Base-by-base conservation (phyloP, 2,888 invertebrate genomes). In the Sepiola atlantica region DNA sequence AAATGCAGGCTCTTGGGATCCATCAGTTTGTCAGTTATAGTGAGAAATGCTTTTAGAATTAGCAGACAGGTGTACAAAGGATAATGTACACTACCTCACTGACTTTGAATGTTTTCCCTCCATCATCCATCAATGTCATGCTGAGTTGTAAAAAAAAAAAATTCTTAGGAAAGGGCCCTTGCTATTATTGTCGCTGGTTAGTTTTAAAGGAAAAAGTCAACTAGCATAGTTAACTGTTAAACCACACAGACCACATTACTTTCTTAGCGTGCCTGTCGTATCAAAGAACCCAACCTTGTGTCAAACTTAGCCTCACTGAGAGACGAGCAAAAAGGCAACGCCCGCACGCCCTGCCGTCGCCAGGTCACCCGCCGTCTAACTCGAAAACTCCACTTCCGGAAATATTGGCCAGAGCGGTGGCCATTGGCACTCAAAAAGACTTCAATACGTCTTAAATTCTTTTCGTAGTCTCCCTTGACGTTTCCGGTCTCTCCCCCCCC, bases 341-440 rank as follows among this genome's bases (percentile, higher is more conserved):
- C 45, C 2, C 45, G 24, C 21, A 24, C 61, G 10, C 18, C 6
- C 61, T n/a, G n/a, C 24, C 61, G 24, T 61, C 61, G 61, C 10
- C 61, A 61, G 8, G 28, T 28, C 61, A 12, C 24, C 32, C n/a
- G 32, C 14, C 12, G 16, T 12, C 77, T 16, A n/a, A 32, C 77
- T 77, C 32, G 77, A 77, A 77, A 77, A 77, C n/a, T n/a, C 45
- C 77, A n/a, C 77, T 77, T 77, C 77, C 77, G 77, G n/a, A 77
- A 77, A 77, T 77, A n/a, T n/a, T 77, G 77, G 12, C 28, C n/a
- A 24, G 77, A 14, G 2, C 24, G 14, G 28, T n/a, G n/a, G 14
- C n/a, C 18, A 16, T 77, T 77, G 77, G 77, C n/a, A 18, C 32
- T 77, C n/a, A 77, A 77, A 77, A 32, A 77, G n/a, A n/a, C 77